Evolutionary conservation across 1,140 invertebrate genomes (phyloP).

Genomic region (Mya arenaria): DNA sequence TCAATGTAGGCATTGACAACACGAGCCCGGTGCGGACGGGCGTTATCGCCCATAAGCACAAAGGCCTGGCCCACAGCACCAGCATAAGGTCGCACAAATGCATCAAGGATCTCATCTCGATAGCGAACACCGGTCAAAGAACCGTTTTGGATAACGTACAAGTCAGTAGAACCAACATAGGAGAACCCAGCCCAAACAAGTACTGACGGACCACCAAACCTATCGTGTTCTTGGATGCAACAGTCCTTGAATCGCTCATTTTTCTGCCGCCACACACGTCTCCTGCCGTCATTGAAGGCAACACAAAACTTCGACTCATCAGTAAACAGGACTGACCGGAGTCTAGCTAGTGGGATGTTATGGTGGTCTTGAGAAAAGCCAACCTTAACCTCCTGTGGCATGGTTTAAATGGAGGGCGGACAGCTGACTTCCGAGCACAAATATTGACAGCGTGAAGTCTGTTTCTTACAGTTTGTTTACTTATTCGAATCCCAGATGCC

Average conservation of each 20-base stretch:
- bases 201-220: constrained; percentile 30
- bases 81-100: constrained; percentile 7
- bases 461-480: no score
- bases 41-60: constrained; percentile 51
- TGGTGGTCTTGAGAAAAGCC: no score
- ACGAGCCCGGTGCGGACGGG: constrained; percentile 12
- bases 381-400: no score
- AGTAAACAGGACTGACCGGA: constrained; percentile 7
- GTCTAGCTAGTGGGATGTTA: no score
- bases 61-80: constrained; percentile 15
- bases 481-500: no score
- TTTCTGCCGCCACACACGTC: background rate
- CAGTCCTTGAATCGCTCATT: background rate
- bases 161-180: constrained; percentile 22
- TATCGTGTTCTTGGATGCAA: constrained; percentile 35
- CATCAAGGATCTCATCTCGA: constrained; percentile 31
- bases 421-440: no score
- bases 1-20: no score
- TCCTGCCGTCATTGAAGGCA: background rate
- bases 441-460: no score
- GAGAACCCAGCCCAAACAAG: constrained; percentile 48
- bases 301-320: constrained; percentile 7
- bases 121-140: constrained; percentile 29
- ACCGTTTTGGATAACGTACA: constrained; percentile 27
- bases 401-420: no score